phyloP scores from a whole-genome alignment of 2,113 vertebrate species.

The Leptocoma aspasia region DNA sequence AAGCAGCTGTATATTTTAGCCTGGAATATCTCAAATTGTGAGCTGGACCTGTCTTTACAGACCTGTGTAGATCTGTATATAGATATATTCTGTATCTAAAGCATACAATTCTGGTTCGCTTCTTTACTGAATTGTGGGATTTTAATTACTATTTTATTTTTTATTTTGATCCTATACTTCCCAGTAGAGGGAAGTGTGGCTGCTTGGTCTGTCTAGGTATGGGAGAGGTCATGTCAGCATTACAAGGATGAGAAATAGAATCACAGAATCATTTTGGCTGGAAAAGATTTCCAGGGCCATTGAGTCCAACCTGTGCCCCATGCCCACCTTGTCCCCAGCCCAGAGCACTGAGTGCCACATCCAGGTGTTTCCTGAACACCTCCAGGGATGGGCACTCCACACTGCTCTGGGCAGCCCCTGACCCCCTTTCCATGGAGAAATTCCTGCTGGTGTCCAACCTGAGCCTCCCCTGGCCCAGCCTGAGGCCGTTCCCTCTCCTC shows the following conservation, averaged over 20 bases:
- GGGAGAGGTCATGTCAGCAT: not conserved
- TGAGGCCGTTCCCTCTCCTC: not conserved
- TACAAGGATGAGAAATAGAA: not conserved
- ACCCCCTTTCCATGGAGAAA: not conserved
- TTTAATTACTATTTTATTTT: not conserved
- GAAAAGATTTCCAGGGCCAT: not conserved
- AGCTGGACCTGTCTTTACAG: not conserved
- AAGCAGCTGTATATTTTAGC: not conserved
- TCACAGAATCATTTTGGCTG: not conserved
- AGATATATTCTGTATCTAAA: not conserved
- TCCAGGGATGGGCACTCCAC: not conserved
- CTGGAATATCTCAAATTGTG: not conserved
- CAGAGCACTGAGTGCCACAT: not conserved
- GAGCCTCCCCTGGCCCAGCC: not conserved
- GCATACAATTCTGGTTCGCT: not conserved
- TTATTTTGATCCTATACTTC: not conserved
- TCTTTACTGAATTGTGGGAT: not conserved
- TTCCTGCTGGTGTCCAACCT: not conserved
- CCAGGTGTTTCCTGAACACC: not conserved
- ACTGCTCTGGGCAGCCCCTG: not conserved
- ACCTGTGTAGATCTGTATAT: not conserved
- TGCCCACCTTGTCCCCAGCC: not conserved
- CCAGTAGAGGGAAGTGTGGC: not conserved
- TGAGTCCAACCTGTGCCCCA: fast-evolving
- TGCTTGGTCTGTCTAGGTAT: not conserved